Evolutionary conservation across 1,140 invertebrate genomes (phyloP), one percentile per base, ranked within the genome.

Genomic region (Drosophila bocqueti): DNA sequence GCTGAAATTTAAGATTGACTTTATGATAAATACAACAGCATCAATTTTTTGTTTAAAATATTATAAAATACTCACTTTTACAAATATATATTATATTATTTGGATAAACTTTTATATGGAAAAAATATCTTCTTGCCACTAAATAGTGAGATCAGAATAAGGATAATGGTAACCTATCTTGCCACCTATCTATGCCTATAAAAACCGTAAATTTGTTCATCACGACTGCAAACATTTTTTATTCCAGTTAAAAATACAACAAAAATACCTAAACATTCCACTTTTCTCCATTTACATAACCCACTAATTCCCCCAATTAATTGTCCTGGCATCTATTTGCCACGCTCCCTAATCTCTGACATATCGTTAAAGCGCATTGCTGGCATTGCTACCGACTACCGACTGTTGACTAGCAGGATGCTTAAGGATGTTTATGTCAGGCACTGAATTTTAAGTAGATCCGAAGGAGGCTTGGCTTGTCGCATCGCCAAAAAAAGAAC

Each of bases 391-490:
- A n/a, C n/a, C n/a, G 34, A 61, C 73, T 79, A 50, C 78, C 76
- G 72, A 84, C 81, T 83, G 77, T 73, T 73, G 69, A 60, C 68
- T 73, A 50, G 54, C 68, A 74, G 72, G 61, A 74, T 84, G 62
- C 77, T 90, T 90, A 90, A 81, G 85, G 59, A 89, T 89, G 84
- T 90, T 89, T 89, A 90, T 81, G 78, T 63, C 85, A 73, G 59
- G 71, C 85, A 81, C 76, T 89, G 84, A 89, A 89, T 89, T 81
- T 81, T 89, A 89, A 89, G 81, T 84, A 84, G 85, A 71, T 78
- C 26, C 58, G 13, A 66, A 68, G 72, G 65, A 76, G 76, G 63
- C 76, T 76, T 54, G 61, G 40, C 71, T 61, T 50, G 65, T 47
- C 80, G 83, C 81, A 66, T 55, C 42, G 60, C 13, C 15, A 55